Conservation (phyloP, 2,888 invertebrate species). For the Dasysyrphus albostriatus region DNA sequence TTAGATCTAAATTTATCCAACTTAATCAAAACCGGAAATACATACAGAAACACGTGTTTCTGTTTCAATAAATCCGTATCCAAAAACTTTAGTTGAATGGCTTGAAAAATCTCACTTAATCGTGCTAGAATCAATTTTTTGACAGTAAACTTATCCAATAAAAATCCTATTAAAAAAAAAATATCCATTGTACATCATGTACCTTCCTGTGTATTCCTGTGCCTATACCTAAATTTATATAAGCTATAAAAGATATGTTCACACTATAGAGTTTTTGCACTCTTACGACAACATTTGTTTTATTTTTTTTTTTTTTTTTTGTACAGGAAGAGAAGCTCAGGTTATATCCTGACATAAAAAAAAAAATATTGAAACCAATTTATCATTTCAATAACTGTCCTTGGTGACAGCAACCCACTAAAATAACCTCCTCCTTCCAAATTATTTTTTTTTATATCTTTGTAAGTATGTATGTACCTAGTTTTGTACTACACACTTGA, state of each 20-base stretch:
- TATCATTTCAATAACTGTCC: conserved; percentile 73
- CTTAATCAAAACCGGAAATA: no score
- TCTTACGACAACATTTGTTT: conserved; percentile 24
- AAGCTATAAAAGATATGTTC: conserved; percentile 11
- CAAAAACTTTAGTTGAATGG: background rate
- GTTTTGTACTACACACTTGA: conserved; percentile 63
- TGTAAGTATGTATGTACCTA: conserved; percentile 22
- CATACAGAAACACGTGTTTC: no score
- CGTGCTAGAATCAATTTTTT: conserved; percentile 44
- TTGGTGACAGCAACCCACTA: conserved; percentile 68
- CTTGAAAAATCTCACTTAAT: background rate
- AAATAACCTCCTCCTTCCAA: conserved; percentile 23
- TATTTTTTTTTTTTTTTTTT: background rate
- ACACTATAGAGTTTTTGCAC: conserved; percentile 17
- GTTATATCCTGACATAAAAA: conserved; percentile 32
- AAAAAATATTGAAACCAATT: conserved; percentile 59
- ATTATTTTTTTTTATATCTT: background rate
- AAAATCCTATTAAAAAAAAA: conserved; percentile 41
- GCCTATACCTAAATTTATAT: background rate
- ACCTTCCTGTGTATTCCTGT: background rate
- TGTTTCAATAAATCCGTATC: background rate
- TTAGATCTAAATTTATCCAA: no score
- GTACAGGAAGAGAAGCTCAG: conserved; percentile 15
- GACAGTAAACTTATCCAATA: conserved; percentile 50
- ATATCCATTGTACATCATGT: background rate